Base-by-base conservation (phyloP, 1,140 invertebrate genomes). In the Helicoverpa armigera region DNA sequence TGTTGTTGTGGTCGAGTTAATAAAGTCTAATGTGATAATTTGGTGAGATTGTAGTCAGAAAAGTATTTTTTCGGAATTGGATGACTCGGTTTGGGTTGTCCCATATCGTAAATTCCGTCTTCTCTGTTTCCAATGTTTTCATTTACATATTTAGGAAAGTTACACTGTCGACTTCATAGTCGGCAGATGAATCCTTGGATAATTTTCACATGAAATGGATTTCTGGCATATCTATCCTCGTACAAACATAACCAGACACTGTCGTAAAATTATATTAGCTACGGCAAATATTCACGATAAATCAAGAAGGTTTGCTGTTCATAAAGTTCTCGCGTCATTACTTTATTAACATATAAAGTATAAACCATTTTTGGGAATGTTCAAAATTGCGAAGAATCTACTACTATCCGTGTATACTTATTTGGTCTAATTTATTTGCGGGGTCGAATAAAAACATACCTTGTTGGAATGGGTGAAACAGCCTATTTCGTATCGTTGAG, bases 1-100 rank as follows among this genome's bases (percentile, higher is more conserved):
- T 91, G 91, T 89, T 92, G 88, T 92, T 89, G 88, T 84, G 84
- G 85, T 82, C 81, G 81, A 88, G 83, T 88, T 91, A 87, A 86
- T 88, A 76, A 83, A 88, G 74, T 82, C 82, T 63, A 65, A 85
- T 78, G 69, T 75, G 63, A 72, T 76, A 61, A 82, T 81, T 77
- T 63, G 69, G 80, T 83, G 7, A 77, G 73, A 76, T 76, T 76
- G 58, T 76, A 74, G 12, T 60, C 56, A 76, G 56, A 63, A 58
- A 56, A 61, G 56, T 56, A 58, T 78, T 18, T 78, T 23, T 69
- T 48, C 69, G 58, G 73, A 76, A 76, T 76, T 50, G 56, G 58
- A 53, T 7, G 53, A 79, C 18, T 51, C 29, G n/a, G 67, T n/a
- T 54, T 43, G 18, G 50, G 18, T 31, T 35, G 31, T 43, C 61